Evolutionary conservation across 2,113 vertebrate genomes (phyloP).

Genomic region (Tragulus kanchil): DNA sequence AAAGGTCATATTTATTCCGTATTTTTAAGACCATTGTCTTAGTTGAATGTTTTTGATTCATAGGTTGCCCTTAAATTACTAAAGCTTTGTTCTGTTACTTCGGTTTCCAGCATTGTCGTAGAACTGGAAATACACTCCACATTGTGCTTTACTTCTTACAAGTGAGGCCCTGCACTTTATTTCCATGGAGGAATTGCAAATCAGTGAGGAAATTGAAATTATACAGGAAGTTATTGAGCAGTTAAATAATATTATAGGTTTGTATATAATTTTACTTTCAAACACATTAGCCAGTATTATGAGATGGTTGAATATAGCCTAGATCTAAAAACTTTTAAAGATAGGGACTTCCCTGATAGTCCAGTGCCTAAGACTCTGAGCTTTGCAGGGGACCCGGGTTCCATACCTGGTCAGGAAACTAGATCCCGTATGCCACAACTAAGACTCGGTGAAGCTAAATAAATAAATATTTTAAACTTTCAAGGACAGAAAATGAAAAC

Average conservation of each 20-base stretch:
- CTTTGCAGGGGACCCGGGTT: not conserved
- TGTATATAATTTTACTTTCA: not conserved
- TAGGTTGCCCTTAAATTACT: not conserved
- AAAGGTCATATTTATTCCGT: not conserved
- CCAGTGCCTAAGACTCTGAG: not conserved
- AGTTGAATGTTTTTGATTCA: not conserved
- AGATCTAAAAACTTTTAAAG: conserved; percentile 6
- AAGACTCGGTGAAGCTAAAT: not conserved
- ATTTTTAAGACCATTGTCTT: not conserved
- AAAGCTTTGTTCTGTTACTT: not conserved
- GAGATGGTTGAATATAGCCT: not conserved
- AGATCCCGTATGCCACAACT: not conserved
- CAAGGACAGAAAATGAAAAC: conserved; percentile 22
- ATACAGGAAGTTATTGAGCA: not conserved
- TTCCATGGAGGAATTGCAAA: not conserved
- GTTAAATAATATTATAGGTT: not conserved
- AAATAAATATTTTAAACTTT: not conserved
- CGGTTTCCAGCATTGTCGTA: conserved; percentile 11
- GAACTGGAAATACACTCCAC: too few relatives aligned
- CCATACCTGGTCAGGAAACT: not conserved
- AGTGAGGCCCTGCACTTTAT: conserved; percentile 31
- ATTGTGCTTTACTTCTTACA: conserved; percentile 51
- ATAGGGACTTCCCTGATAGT: not conserved
- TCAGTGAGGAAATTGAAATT: conserved; percentile 22
- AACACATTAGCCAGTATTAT: not conserved